Evolutionary conservation across 2,888 invertebrate species (phyloP).

Genomic region (Cetonia aurata): DNA sequence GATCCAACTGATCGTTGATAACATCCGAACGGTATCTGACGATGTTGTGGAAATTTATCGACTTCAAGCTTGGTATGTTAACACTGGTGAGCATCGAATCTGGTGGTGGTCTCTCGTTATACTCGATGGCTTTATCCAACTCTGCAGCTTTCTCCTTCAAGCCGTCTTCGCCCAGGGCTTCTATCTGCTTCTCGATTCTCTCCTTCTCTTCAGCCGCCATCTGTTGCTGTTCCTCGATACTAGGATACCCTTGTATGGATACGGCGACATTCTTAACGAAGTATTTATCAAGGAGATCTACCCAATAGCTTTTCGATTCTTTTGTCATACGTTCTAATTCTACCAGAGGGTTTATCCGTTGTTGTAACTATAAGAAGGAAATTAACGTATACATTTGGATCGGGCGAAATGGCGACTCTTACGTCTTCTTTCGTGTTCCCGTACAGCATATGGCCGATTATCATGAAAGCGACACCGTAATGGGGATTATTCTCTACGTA

Average conservation of each 20-base stretch:
- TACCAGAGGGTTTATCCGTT: conserved; percentile 77
- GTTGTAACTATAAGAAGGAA: conserved; percentile 71
- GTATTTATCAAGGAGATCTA: conserved; percentile 76
- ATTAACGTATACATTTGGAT: not conserved
- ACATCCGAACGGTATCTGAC: conserved; percentile 58
- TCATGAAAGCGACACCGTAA: conserved; percentile 79
- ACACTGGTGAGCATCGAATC: conserved; percentile 79
- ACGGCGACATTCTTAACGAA: conserved; percentile 75
- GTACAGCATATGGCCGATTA: conserved; percentile 88
- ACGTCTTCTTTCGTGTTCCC: conserved; percentile 81
- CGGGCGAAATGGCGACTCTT: conserved; percentile 57
- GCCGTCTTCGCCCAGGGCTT: conserved; percentile 76
- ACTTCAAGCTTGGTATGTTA: conserved; percentile 80
- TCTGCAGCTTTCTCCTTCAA: conserved; percentile 73
- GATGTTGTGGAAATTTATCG: conserved; percentile 77
- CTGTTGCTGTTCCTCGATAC: conserved; percentile 73
- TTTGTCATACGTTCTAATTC: conserved; percentile 72
- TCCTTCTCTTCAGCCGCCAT: conserved; percentile 81
- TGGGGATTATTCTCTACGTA: conserved; percentile 84
- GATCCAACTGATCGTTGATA: conserved; percentile 66
- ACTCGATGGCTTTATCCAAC: conserved; percentile 77
- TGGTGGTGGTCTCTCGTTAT: conserved; percentile 83
- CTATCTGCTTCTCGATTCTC: conserved; percentile 76
- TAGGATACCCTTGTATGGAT: conserved; percentile 76
- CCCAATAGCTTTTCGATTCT: conserved; percentile 79